Percentiles rank a stretch among this genome's conserved stretches.
These are phyloP conservation scores for Myotis planiceps DNA, from an alignment of 2,797 vertebrate genomes.

Conservation along the genomic window DNA sequence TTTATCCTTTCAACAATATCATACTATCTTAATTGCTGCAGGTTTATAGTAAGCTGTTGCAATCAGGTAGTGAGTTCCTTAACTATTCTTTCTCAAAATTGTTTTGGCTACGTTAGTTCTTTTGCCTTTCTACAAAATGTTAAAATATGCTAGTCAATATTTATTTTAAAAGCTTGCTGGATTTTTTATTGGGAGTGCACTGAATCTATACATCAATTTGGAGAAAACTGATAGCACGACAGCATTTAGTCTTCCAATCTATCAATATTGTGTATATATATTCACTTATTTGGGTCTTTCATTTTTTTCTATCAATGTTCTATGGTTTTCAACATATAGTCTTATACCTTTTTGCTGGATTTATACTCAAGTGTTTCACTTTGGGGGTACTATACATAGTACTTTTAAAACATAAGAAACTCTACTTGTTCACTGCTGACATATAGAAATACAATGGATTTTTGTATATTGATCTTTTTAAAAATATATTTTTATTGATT, in stretches of 20 bases:
- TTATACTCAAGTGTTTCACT: background rate
- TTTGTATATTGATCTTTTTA: background rate
- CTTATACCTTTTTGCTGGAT: background rate
- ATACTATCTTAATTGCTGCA: background rate
- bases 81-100: background rate
- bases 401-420: constrained; percentile 16
- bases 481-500: no score
- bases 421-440: background rate
- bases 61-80: background rate
- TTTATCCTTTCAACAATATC: background rate
- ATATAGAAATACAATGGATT: background rate
- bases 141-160: background rate
- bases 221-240: background rate
- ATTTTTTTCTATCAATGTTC: background rate
- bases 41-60: background rate
- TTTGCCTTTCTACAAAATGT: background rate
- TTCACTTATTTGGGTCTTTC: background rate
- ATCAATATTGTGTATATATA: background rate
- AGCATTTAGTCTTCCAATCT: background rate
- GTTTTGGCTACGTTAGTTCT: background rate
- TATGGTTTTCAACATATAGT: background rate
- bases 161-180: background rate
- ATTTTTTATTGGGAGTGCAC: background rate
- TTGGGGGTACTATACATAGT: background rate
- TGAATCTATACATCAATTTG: background rate